A percentile compares a stretch with the other conserved stretches of the same genome.
phyloP scores from a whole-genome alignment of 2,113 vertebrate genomes.

The Salvelinus namaycush region DNA sequence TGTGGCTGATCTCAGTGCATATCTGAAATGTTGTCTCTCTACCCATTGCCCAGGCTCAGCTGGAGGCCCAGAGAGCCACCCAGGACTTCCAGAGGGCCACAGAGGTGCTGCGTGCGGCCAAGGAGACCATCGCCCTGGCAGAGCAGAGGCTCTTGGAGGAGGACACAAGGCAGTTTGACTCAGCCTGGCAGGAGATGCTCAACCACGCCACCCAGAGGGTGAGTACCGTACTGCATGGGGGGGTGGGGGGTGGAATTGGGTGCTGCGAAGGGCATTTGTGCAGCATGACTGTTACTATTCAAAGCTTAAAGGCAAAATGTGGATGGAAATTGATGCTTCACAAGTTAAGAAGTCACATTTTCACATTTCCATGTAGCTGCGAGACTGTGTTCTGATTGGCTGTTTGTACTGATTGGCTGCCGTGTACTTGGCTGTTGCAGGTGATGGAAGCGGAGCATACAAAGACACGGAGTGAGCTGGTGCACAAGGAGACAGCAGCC shows the following conservation, averaged over 20 bases:
- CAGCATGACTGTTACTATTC: not conserved
- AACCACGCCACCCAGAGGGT: constrained; percentile 96
- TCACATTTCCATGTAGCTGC: not conserved
- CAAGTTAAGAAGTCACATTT: too few species aligned
- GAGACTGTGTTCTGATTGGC: constrained; percentile 11
- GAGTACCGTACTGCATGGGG: constrained; percentile 22
- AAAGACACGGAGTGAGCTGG: constrained; percentile 88
- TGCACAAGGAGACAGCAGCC: constrained; percentile 92
- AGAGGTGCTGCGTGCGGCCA: constrained; percentile 90
- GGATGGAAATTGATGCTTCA: too few species aligned
- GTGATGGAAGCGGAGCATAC: constrained; percentile 97
- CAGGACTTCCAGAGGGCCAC: constrained; percentile 96
- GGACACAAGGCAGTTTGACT: constrained; percentile 93
- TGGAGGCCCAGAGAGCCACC: constrained; percentile 92
- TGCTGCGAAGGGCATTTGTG: not conserved
- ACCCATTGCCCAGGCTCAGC: constrained; percentile 78
- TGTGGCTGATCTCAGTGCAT: not conserved
- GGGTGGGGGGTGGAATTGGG: not conserved
- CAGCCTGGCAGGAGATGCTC: constrained; percentile 98
- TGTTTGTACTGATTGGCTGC: constrained; percentile 1
- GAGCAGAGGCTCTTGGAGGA: constrained; percentile 94
- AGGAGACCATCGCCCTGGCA: constrained; percentile 93
- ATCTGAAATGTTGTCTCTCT: not conserved
- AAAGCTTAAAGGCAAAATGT: not conserved
- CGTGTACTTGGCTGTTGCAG: constrained; percentile 61